phyloP scores from a whole-genome alignment of 2,113 vertebrate genomes.

The Aegithalos caudatus region DNA sequence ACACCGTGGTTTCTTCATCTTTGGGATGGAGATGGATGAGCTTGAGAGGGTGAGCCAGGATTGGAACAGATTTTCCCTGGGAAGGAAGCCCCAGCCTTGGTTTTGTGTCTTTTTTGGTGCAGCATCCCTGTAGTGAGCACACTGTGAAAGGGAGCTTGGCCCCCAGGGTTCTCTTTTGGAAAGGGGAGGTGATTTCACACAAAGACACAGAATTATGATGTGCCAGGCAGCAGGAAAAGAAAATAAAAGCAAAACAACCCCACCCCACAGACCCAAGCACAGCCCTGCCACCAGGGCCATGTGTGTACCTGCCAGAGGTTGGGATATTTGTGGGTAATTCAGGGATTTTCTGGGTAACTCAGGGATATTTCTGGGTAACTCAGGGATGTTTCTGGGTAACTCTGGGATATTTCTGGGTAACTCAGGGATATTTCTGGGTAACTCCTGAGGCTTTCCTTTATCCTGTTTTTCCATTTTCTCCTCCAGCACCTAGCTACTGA shows the following conservation, averaged over 20 bases:
- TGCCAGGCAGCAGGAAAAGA: not conserved
- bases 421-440: not conserved
- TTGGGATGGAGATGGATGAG: not conserved
- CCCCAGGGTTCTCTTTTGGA: not conserved
- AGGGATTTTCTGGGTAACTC: not conserved
- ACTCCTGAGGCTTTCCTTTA: not conserved
- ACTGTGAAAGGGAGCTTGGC: not conserved
- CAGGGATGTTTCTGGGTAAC: not conserved
- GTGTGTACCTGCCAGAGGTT: accelerated
- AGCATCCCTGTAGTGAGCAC: not conserved
- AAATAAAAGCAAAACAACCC: not conserved
- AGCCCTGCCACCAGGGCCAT: not conserved
- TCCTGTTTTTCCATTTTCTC: not conserved
- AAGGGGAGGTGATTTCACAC: not conserved
- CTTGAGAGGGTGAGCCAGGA: not conserved
- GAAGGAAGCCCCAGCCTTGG: not conserved
- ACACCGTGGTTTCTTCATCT: accelerated
- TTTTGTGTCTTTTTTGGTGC: not conserved
- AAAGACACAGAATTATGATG: not conserved
- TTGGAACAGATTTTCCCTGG: not conserved
- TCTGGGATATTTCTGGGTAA: not conserved
- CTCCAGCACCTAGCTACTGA: not conserved
- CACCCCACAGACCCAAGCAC: not conserved
- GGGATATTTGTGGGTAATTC: not conserved
- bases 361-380: not conserved